phyloP scores from a whole-genome alignment of 1,140 invertebrate species.

The Zelostemma sp. region DNA sequence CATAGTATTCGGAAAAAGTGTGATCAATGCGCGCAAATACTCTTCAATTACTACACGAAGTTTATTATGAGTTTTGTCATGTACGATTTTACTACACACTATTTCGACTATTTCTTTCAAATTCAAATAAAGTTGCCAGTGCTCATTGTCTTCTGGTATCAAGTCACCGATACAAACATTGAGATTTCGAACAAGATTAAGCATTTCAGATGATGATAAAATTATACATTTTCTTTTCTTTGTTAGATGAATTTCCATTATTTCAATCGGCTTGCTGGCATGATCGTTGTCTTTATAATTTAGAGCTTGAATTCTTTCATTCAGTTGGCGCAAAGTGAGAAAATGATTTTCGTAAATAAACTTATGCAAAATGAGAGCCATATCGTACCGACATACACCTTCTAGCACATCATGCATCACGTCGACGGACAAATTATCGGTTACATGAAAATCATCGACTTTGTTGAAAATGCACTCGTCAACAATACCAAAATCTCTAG shows the following conservation, averaged over 20 bases:
- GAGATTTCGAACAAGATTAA: not conserved
- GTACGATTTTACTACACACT: not conserved
- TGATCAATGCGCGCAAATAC: too few species aligned
- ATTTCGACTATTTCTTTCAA: slow-evolving; percentile 8
- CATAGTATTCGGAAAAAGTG: not conserved
- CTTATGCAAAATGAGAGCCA: slow-evolving; percentile 48
- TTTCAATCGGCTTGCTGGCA: slow-evolving; percentile 7
- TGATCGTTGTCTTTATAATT: slow-evolving; percentile 6
- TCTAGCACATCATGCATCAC: slow-evolving; percentile 63
- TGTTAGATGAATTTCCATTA: not conserved
- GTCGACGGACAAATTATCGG: too few species aligned
- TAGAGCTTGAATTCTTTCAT: slow-evolving; percentile 24
- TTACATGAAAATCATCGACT: too few species aligned
- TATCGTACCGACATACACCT: slow-evolving; percentile 57
- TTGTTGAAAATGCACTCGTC: too few species aligned
- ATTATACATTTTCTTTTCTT: not conserved
- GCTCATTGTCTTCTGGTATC: not conserved
- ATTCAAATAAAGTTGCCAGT: slow-evolving; percentile 6
- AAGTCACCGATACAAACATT: not conserved
- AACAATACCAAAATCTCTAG: too few species aligned
- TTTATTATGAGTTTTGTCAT: not conserved
- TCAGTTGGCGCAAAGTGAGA: slow-evolving; percentile 40
- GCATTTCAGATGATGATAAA: slow-evolving; percentile 1
- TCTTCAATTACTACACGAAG: too few species aligned
- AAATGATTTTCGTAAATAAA: slow-evolving; percentile 36